Evolutionary conservation across 2,113 vertebrate genomes (phyloP), one percentile per base, ranked within the genome.

Genomic region (Microtus oregoni): DNA sequence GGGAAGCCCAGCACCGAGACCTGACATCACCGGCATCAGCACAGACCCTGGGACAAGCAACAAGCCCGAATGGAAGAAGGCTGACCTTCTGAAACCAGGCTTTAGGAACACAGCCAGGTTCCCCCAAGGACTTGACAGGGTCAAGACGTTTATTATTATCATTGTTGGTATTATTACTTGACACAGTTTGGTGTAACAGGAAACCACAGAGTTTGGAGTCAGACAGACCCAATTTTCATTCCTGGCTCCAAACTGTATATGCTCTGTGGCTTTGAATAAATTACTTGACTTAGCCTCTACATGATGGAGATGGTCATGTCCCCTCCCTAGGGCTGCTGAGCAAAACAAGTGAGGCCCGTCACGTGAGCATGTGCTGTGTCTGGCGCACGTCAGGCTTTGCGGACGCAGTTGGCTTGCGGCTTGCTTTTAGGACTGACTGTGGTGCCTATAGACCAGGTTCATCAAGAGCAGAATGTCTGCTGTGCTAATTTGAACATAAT

Each of bases 121-220:
- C 78, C 63, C 72, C 44, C 50, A 55, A 78, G 79, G 70, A 72
- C 41, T 87, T 82, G 67, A 17, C 7, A 41, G 38, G 30, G 90
- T 72, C 35, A 82, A 76, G 63, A 70, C 32, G 7, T 52, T 41
- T 96, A n/a, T 52, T 90, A 88, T 78, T 79, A 83, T n/a, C 44
- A 79, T 35, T 96, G 30, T 38, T 91, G 94, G 70, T 65, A 86
- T 38, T 75, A 79, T 65, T 87, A 90, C 78, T 97, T 85, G 67
- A 94, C 38, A 19, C 30, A 86, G 44, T 78, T 90, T 86, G 63
- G 12, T 86, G 47, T 95, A 86, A 63, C 15, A 44, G 38, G 94
- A 94, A 96, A 89, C 50, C 70, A 76, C 44, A 92, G n/a, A n/a
- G 44, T 94, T 91, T 92, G 41, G 58, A 92, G 58, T 92, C 81